Evolutionary conservation across 2,888 invertebrate species (phyloP).

Genomic region (Lucinisca nassula): DNA sequence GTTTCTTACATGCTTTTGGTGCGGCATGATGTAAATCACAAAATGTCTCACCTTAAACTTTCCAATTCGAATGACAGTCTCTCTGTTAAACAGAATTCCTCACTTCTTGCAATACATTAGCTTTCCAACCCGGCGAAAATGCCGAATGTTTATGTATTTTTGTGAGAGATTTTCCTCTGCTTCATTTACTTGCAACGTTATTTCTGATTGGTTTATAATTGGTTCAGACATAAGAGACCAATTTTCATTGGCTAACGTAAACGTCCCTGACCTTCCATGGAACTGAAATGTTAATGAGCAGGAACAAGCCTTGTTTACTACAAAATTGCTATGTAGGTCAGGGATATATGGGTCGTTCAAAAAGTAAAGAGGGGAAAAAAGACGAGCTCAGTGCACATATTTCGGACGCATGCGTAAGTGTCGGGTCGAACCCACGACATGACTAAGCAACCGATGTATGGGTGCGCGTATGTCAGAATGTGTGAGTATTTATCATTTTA

Average conservation of each 20-base stretch:
- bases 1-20: slow-evolving; percentile 77
- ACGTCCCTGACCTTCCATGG: slow-evolving; percentile 69
- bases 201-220: slow-evolving; percentile 70
- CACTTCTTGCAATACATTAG: background rate
- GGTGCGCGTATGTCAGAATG: too few relatives aligned
- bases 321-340: slow-evolving; percentile 34
- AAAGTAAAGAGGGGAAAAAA: background rate
- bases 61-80: slow-evolving; percentile 50
- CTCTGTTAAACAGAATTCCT: slow-evolving; percentile 30
- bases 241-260: slow-evolving; percentile 68
- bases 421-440: too few relatives aligned
- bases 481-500: too few relatives aligned
- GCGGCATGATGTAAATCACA: slow-evolving; percentile 75
- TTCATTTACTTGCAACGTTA: slow-evolving; percentile 62
- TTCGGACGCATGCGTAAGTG: too few relatives aligned
- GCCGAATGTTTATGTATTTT: slow-evolving; percentile 52
- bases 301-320: slow-evolving; percentile 76
- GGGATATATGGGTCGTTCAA: background rate
- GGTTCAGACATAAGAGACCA: slow-evolving; percentile 35
- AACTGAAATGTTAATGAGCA: slow-evolving; percentile 72
- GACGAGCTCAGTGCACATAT: too few relatives aligned
- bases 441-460: too few relatives aligned
- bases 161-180: slow-evolving; percentile 59
- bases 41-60: slow-evolving; percentile 25
- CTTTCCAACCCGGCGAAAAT: slow-evolving; percentile 54